Base-by-base conservation (phyloP, 2,888 invertebrate genomes). In the Hyppa rectilinea region DNA sequence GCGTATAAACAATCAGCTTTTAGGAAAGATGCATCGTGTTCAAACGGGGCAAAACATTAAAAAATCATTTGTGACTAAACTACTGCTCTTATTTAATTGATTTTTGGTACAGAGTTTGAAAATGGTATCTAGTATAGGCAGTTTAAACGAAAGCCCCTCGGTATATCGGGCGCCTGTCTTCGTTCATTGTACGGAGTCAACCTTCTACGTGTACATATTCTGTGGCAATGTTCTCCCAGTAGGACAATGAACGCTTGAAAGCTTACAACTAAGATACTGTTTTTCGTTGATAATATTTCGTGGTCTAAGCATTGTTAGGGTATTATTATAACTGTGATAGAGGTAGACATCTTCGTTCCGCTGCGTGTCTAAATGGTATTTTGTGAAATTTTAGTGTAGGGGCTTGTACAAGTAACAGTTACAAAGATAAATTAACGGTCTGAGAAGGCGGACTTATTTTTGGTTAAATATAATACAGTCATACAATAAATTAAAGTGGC, bases 201-300 rank as follows among this genome's bases (percentile, higher is more conserved):
- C 29, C 71, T 72, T 78, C 78, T 72, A 71, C 14, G 0, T 29
- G 2, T n/a, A 29, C 23, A 4, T 49, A 49, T 17, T 71, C 72
- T 12, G n/a, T 71, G 78, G 20, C 47, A 58, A 5, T 55, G 45
- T 43, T 50, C 23, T 75, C 66, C 83, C 71, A 34, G 26, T 65
- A 73, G 80, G 75, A 81, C 70, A 73, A 76, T 78, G 55, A 71
- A 68, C 58, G 49, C 69, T 70, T 77, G 65, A 60, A 78, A 67
- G 70, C 67, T 74, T 66, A 70, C 67, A 56, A 65, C 70, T 67
- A 61, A 84, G 67, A 82, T 75, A 84, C 61, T 66, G 70, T 68
- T 68, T 85, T 71, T 71, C 65, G 49, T 60, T 70, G 72, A 73
- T 60, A 73, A 81, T 70, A 78, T 71, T 67, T 70, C 53, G 64